These are phyloP conservation scores for Rhamphomyia laevipes DNA, from an alignment of 2,888 invertebrate species.

Conservation along the genomic window DNA sequence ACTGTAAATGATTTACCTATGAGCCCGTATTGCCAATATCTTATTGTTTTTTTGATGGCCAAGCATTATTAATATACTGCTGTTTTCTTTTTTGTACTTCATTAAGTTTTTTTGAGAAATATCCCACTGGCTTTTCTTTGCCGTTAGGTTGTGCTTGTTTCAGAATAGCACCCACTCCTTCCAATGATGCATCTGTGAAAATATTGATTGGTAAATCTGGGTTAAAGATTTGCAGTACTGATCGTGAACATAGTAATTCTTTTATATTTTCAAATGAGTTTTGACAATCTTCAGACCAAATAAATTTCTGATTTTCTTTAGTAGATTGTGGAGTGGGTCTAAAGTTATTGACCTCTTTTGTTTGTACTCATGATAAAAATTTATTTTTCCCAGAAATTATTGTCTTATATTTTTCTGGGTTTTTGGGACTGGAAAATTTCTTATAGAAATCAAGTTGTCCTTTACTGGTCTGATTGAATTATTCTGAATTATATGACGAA, in stretches of 20 bases:
- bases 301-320: no score
- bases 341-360: conserved; percentile 11
- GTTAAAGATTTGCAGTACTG: conserved; percentile 14
- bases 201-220: conserved; percentile 8
- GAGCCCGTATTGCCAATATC: conserved; percentile 14
- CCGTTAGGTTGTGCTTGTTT: conserved; percentile 13
- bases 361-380: conserved; percentile 15
- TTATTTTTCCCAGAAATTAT: conserved; percentile 14
- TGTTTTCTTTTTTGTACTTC: no score
- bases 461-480: no score
- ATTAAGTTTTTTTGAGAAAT: no score
- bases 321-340: no score
- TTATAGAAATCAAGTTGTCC: conserved; percentile 13
- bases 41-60: conserved; percentile 14
- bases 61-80: conserved; percentile 13
- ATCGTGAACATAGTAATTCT: no score
- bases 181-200: conserved; percentile 12
- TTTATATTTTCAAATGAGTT: no score
- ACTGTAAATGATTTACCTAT: conserved; percentile 13
- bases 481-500: no score
- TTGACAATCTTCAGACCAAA: no score
- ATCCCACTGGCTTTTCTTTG: conserved; percentile 14
- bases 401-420: conserved; percentile 15
- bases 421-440: no score
- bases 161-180: conserved; percentile 13